Conservation (phyloP, 2,888 invertebrate species). For the Nymphalis urticae region DNA sequence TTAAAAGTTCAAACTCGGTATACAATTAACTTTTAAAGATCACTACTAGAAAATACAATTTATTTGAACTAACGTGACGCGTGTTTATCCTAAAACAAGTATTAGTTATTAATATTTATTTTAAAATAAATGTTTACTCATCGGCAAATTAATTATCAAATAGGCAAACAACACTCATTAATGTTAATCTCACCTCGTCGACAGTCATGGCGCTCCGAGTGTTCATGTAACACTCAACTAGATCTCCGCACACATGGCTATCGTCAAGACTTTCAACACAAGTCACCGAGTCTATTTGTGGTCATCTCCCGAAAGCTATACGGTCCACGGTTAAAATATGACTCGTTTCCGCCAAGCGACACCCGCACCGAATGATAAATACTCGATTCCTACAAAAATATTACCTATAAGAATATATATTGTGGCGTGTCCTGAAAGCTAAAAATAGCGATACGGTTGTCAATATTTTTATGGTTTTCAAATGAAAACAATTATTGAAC, state of each 20-base stretch:
- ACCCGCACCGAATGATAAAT: background rate
- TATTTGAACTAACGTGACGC: background rate
- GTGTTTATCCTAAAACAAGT: too few species aligned
- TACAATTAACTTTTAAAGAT: too few species aligned
- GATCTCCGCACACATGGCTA: slow-evolving; percentile 9
- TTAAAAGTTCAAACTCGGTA: too few species aligned
- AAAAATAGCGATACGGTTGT: too few species aligned
- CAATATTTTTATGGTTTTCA: too few species aligned
- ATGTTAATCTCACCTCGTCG: slow-evolving; percentile 5
- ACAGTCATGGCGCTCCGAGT: slow-evolving; percentile 2
- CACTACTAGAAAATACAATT: too few species aligned
- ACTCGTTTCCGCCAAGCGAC: background rate
- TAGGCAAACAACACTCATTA: background rate
- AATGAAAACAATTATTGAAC: too few species aligned
- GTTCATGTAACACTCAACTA: slow-evolving; percentile 9
- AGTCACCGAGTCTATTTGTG: slow-evolving; percentile 26
- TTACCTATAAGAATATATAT: too few species aligned
- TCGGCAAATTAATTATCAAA: background rate
- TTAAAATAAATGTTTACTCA: background rate
- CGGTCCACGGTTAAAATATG: background rate
- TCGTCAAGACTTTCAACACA: slow-evolving; percentile 9
- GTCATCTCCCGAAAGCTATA: background rate
- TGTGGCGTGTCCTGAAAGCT: too few species aligned
- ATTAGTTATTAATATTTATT: background rate
- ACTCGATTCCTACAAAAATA: background rate